phyloP scores from a whole-genome alignment of 1,140 invertebrate genomes.

The Drosophila littoralis region DNA sequence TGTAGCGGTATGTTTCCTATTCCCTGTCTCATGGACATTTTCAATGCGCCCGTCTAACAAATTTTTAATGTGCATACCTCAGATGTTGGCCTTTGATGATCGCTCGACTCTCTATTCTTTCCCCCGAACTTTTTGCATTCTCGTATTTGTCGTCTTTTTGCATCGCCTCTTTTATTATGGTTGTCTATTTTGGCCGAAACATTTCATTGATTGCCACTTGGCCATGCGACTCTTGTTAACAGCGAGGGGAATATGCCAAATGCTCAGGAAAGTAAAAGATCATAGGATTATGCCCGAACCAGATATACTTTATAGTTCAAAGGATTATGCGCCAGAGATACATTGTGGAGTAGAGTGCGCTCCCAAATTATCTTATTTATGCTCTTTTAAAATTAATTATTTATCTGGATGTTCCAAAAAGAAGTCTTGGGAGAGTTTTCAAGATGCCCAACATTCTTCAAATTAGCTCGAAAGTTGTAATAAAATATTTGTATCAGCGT shows the following conservation, averaged over 20 bases:
- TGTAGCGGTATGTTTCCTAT: slow-evolving; percentile 14
- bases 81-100: slow-evolving; percentile 65
- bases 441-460: too few relatives aligned
- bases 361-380: too few relatives aligned
- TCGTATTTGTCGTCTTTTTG: slow-evolving; percentile 37
- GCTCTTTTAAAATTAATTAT: too few relatives aligned
- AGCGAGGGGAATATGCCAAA: slow-evolving; percentile 25
- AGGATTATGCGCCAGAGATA: too few relatives aligned
- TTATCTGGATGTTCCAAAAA: too few relatives aligned
- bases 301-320: not conserved
- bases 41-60: slow-evolving; percentile 48
- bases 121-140: slow-evolving; percentile 20
- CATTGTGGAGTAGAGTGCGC: too few relatives aligned
- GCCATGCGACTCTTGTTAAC: slow-evolving; percentile 9
- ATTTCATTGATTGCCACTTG: slow-evolving; percentile 51
- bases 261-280: not conserved
- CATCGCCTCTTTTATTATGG: slow-evolving; percentile 51
- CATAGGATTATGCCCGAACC: not conserved
- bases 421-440: too few relatives aligned
- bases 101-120: slow-evolving; percentile 3
- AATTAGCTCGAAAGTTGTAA: too few relatives aligned
- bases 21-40: slow-evolving; percentile 25
- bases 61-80: slow-evolving; percentile 67
- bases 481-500: too few relatives aligned
- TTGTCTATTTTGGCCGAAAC: slow-evolving; percentile 50